Conservation (phyloP, 2,113 vertebrate species). For the Bothrops jararaca region DNA sequence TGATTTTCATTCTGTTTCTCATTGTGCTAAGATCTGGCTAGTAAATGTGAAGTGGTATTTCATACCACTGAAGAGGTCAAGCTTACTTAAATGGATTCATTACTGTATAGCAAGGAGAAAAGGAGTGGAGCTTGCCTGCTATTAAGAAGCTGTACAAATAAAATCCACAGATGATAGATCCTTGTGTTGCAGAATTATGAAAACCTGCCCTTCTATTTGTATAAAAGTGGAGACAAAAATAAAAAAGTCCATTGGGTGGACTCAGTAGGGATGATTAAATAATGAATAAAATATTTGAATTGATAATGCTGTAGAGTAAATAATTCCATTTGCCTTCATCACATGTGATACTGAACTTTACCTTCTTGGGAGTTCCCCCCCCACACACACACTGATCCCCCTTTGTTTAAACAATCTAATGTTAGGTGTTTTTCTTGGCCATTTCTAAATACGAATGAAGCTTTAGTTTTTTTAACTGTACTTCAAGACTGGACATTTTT, state of each 20-base stretch:
- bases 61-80: background rate
- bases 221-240: background rate
- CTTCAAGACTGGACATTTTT: background rate
- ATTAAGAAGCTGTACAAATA: background rate
- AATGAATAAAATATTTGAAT: constrained; percentile 58
- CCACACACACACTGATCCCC: constrained; percentile 45
- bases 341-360: constrained; percentile 49
- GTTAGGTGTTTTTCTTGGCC: background rate
- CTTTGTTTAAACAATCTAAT: constrained; percentile 49
- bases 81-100: background rate
- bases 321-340: constrained; percentile 60
- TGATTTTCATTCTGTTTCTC: constrained; percentile 7
- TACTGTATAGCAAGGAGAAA: constrained; percentile 1
- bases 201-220: fast-evolving
- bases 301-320: constrained; percentile 53
- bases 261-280: constrained; percentile 47
- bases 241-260: background rate
- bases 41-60: background rate
- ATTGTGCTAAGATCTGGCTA: background rate
- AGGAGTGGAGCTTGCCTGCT: background rate
- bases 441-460: background rate
- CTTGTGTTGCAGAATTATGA: background rate
- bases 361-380: constrained; percentile 44
- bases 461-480: background rate
- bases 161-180: background rate